Base-by-base conservation (phyloP, 1,140 invertebrate species). In the Drosophila navojoa region DNA sequence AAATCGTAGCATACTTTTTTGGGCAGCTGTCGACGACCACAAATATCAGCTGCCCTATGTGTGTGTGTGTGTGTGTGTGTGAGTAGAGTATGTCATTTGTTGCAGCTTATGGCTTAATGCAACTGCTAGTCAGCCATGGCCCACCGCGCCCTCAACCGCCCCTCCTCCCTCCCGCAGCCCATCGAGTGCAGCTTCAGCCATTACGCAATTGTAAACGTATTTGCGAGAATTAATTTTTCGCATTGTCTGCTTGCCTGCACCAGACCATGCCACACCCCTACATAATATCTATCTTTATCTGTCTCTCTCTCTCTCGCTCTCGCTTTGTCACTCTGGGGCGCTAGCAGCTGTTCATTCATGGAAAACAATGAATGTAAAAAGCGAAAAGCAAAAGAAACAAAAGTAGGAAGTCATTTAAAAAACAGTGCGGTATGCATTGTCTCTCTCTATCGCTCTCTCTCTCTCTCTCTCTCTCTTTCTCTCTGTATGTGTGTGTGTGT, bases 191-290 rank as follows among this genome's bases (percentile, higher is more conserved):
- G 62, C 57, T 70, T 40, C 57, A 29, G 78, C 76, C 71, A 76
- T 82, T 76, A 82, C 57, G 76, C 80, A 84, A 81, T 77, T 82
- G 80, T 87, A 79, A 86, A 81, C 82, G 76, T 72, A 86, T 87
- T 87, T 86, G 78, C 70, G 78, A 67, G 60, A 72, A 86, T 82
- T 86, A 82, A 86, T 66, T 70, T 66, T 59, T 54, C n/a, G 47
- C 27, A 68, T 60, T 72, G 49, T 72, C 10, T 38, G 22, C 42
- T 22, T 25, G 35, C 49, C 52, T 29, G 19, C 38, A 25, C 49
- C 52, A 13, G 19, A 49, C 44, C 45, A 61, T 59, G 55, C 49
- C 78, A 58, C 53, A 19, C 66, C 49, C 59, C 57, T n/a, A 49
- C 1, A 42, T 58, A 27, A n/a, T 47, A 40, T 45, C 22, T 57